These are phyloP conservation scores for Callorhinus ursinus DNA, from an alignment of 2,113 vertebrate species.

Conservation along the genomic window DNA sequence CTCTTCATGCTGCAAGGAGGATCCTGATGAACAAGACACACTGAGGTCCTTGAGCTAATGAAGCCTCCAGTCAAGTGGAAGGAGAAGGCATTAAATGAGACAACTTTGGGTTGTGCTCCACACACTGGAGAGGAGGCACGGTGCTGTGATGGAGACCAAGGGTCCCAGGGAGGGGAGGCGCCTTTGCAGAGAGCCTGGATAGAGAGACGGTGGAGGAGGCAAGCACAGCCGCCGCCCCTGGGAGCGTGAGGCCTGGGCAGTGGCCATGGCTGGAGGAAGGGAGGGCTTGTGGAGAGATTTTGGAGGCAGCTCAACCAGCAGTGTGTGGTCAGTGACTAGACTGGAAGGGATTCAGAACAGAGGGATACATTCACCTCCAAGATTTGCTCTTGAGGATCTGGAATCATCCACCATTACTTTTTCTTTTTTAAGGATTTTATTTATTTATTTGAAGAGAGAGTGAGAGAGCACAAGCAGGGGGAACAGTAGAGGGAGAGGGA, in stretches of 20 bases:
- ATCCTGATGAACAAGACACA: rapidly evolving
- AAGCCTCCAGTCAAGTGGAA: neutral
- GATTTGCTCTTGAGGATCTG: neutral
- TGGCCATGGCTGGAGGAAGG: neutral
- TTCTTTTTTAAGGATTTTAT: too few relatives aligned
- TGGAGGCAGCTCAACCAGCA: neutral
- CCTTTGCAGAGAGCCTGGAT: neutral
- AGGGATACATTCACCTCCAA: neutral
- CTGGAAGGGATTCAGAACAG: neutral
- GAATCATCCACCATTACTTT: neutral
- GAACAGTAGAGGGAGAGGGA: too few relatives aligned
- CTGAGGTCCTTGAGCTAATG: rapidly evolving
- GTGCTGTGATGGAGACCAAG: neutral
- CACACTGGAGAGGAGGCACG: rapidly evolving
- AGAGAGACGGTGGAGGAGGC: neutral
- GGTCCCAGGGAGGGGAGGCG: neutral
- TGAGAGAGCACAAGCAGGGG: too few relatives aligned
- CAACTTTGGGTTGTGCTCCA: rapidly evolving
- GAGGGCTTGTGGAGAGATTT: neutral
- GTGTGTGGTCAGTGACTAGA: neutral
- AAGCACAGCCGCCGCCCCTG: too few relatives aligned
- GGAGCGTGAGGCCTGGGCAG: neutral
- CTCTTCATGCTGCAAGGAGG: rapidly evolving
- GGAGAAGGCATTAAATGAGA: neutral
- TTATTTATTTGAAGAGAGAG: too few relatives aligned